Evolutionary conservation across 2,888 invertebrate species (phyloP).

Genomic region (Diarsia rubi): DNA sequence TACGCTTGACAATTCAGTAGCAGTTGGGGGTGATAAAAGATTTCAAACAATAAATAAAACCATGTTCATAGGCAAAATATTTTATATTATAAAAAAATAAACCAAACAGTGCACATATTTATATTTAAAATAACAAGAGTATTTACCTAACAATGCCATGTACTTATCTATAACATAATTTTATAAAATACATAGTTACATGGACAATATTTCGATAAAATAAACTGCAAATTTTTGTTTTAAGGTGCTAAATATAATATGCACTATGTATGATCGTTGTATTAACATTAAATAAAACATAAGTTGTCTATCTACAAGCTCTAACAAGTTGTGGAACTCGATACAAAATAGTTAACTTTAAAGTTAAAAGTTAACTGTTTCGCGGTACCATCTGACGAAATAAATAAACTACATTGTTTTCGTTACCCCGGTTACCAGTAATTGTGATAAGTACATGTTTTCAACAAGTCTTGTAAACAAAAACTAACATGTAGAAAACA

Average conservation of each 20-base stretch:
- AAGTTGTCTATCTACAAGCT: not conserved
- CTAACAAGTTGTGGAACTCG: not conserved
- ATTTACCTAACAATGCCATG: slow-evolving; percentile 51
- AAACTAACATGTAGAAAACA: not conserved
- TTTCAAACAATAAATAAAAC: slow-evolving; percentile 34
- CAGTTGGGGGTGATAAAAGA: not conserved
- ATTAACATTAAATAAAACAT: slow-evolving; percentile 8
- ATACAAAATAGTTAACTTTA: not conserved
- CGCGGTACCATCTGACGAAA: not conserved
- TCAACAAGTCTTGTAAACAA: not conserved
- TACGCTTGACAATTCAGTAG: too few relatives aligned
- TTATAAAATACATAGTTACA: slow-evolving; percentile 21
- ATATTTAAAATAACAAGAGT: slow-evolving; percentile 51
- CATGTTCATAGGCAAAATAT: slow-evolving; percentile 69
- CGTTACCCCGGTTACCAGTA: not conserved
- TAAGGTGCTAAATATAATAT: not conserved
- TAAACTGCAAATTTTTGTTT: slow-evolving; percentile 19
- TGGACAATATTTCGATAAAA: slow-evolving; percentile 5
- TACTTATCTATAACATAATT: slow-evolving; percentile 28
- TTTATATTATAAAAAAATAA: slow-evolving; percentile 68
- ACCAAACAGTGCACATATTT: slow-evolving; percentile 52
- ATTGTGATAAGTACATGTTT: not conserved
- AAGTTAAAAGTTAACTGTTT: slow-evolving; percentile 6
- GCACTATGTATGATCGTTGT: slow-evolving; percentile 21
- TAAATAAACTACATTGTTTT: not conserved